phyloP scores from a whole-genome alignment of 2,113 vertebrate genomes.

The Thinocorus orbignyianus region DNA sequence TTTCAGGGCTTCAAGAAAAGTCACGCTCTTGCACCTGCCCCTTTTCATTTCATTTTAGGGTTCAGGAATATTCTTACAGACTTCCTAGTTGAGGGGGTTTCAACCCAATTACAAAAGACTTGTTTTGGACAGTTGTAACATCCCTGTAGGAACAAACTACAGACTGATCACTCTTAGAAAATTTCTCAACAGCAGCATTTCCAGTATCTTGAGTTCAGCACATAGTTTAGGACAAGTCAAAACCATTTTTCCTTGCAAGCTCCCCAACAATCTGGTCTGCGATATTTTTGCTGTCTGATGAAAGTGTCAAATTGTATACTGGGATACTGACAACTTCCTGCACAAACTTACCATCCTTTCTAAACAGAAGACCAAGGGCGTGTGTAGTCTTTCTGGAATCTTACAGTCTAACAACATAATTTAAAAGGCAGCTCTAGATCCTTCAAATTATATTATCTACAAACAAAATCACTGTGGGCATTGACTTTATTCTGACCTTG shows the following conservation, averaged over 20 bases:
- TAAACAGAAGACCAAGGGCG: not conserved
- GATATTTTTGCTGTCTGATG: not conserved
- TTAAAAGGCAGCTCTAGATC: not conserved
- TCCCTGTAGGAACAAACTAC: not conserved
- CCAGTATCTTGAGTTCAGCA: not conserved
- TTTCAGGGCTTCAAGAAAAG: not conserved
- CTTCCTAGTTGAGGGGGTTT: not conserved
- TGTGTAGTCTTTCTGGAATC: not conserved
- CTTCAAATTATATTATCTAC: not conserved
- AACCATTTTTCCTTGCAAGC: not conserved
- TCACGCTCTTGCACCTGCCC: not conserved
- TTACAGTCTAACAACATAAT: not conserved
- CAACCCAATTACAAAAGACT: not conserved
- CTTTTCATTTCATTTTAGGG: not conserved
- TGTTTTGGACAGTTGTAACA: not conserved
- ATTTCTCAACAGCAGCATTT: not conserved
- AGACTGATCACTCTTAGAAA: not conserved
- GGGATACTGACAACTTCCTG: not conserved
- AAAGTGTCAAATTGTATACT: not conserved
- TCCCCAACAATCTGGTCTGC: not conserved
- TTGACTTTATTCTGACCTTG: slow-evolving; percentile 7
- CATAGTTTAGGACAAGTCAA: not conserved
- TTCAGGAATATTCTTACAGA: not conserved
- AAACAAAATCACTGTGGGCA: not conserved
- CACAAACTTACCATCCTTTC: not conserved